Percentiles rank a stretch among this genome's conserved stretches.
Evolutionary conservation across 2,888 invertebrate genomes (phyloP).

Genomic region (Dicycla oo): DNA sequence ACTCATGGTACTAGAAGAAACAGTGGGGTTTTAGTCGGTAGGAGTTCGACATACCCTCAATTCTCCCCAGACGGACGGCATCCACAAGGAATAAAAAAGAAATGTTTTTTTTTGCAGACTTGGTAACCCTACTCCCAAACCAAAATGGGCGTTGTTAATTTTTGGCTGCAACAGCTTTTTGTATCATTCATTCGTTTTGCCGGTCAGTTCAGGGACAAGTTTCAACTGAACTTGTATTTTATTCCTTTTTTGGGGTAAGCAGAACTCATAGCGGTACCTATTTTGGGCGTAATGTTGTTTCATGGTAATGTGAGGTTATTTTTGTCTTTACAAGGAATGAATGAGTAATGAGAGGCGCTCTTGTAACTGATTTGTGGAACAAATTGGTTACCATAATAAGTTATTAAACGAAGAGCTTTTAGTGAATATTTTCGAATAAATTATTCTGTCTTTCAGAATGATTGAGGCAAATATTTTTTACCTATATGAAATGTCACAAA

Average conservation of each 20-base stretch:
- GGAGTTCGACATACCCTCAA: too few species aligned
- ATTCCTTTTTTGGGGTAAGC: constrained; percentile 28
- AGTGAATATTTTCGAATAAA: neutral
- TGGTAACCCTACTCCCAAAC: constrained; percentile 33
- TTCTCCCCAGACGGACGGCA: too few species aligned
- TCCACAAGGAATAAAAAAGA: too few species aligned
- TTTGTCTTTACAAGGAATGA: constrained; percentile 26
- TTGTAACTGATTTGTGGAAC: constrained; percentile 4
- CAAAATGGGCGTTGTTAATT: constrained; percentile 38
- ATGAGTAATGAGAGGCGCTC: constrained; percentile 10
- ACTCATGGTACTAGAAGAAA: too few species aligned
- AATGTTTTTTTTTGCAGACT: neutral
- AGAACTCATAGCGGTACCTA: constrained; percentile 32
- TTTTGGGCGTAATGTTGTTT: constrained; percentile 26
- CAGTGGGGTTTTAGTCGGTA: too few species aligned
- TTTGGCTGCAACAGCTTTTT: constrained; percentile 59
- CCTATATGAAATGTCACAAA: neutral
- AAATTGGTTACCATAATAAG: neutral
- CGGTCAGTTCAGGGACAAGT: constrained; percentile 30
- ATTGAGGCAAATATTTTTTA: neutral
- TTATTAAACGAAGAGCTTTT: neutral
- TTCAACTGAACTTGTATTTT: constrained; percentile 23
- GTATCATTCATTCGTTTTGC: constrained; percentile 26
- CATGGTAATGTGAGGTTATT: constrained; percentile 15
- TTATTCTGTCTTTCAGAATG: neutral